Conservation (phyloP, 2,113 vertebrate species). For the Salvelinus fontinalis region DNA sequence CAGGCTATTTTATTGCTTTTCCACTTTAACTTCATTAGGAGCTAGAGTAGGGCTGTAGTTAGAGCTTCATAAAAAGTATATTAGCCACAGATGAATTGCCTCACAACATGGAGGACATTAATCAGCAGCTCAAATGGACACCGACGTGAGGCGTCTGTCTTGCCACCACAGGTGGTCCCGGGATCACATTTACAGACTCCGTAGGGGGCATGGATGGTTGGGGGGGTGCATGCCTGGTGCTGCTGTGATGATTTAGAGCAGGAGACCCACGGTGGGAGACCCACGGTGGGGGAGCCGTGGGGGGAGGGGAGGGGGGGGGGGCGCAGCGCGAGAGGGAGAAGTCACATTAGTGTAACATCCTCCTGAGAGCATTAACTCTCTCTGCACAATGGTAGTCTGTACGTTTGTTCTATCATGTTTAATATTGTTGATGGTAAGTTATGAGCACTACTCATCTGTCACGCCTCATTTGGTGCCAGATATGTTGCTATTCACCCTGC, state of each 20-base stretch:
- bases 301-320: neutral
- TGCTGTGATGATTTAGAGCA: slow-evolving; percentile 24
- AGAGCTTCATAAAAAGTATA: slow-evolving; percentile 41
- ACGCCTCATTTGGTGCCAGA: too few relatives aligned
- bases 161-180: slow-evolving; percentile 13
- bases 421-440: too few relatives aligned
- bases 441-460: too few relatives aligned
- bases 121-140: slow-evolving; percentile 42
- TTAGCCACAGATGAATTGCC: slow-evolving; percentile 36
- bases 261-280: slow-evolving; percentile 26
- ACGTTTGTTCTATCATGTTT: too few relatives aligned
- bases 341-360: neutral
- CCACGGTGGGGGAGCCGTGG: neutral
- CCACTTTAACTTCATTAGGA: slow-evolving; percentile 24
- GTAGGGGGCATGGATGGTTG: slow-evolving; percentile 7
- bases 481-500: too few relatives aligned
- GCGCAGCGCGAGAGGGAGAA: neutral
- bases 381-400: neutral
- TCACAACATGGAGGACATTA: slow-evolving; percentile 27
- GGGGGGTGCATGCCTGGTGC: slow-evolving; percentile 15
- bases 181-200: neutral
- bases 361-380: neutral
- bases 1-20: slow-evolving; percentile 16
- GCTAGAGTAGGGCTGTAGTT: slow-evolving; percentile 10
- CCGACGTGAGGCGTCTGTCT: slow-evolving; percentile 7